These are phyloP conservation scores for Phycodurus eques DNA, from an alignment of 2,113 vertebrate genomes.

Conservation along the genomic window DNA sequence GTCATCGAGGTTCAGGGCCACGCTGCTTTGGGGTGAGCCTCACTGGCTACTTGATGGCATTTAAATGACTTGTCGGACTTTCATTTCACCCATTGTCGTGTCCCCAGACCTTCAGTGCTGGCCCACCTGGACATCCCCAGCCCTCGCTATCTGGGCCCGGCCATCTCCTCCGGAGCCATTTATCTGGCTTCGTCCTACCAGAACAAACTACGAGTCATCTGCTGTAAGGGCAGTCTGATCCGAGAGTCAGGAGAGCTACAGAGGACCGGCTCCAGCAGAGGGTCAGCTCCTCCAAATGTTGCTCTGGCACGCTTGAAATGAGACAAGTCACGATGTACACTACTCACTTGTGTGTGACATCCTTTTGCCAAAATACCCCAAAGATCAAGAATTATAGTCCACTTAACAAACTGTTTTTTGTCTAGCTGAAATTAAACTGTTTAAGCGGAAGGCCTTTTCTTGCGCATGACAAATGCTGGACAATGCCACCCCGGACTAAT, in stretches of 20 bases:
- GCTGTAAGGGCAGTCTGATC: conserved; percentile 96
- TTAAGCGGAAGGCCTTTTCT: not conserved
- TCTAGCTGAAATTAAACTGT: not conserved
- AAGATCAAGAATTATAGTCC: not conserved
- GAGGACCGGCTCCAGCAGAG: conserved; percentile 73
- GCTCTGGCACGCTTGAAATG: not conserved
- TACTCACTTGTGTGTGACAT: not conserved
- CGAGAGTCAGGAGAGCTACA: conserved; percentile 91
- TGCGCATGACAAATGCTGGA: not conserved
- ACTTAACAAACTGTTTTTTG: not conserved
- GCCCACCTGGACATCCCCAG: conserved; percentile 94
- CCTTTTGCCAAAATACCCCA: not conserved
- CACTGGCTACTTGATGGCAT: too few relatives aligned
- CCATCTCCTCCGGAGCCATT: conserved; percentile 93
- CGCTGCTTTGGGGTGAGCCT: conserved; percentile 83
- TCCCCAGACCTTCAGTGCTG: conserved; percentile 81
- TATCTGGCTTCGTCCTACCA: conserved; percentile 98
- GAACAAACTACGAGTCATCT: conserved; percentile 95
- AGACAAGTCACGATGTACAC: not conserved
- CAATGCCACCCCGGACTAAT: not conserved
- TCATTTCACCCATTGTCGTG: not conserved
- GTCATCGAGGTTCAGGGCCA: conserved; percentile 96
- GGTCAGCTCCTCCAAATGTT: conserved; percentile 42
- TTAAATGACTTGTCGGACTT: not conserved
- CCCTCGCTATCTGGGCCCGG: conserved; percentile 92